These are phyloP conservation scores for Hymenochirus boettgeri DNA, from an alignment of 2,113 vertebrate species.

Conservation along the genomic window DNA sequence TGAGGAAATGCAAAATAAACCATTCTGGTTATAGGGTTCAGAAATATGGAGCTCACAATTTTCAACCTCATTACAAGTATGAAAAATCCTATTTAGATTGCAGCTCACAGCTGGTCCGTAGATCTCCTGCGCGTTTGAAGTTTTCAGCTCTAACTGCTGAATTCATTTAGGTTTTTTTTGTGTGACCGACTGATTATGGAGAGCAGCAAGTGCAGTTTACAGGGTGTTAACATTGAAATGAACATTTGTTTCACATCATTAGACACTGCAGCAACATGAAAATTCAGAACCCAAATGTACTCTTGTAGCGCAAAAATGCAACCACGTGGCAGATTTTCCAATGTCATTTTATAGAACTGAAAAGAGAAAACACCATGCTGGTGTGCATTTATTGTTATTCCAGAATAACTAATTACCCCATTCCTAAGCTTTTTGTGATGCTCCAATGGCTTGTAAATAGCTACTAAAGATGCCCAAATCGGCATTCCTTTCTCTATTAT, in stretches of 20 bases:
- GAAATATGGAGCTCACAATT: conserved; percentile 44
- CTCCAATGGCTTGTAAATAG: neutral
- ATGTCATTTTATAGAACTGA: too few species aligned
- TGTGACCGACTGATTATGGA: conserved; percentile 37
- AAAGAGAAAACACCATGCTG: neutral
- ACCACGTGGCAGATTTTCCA: too few species aligned
- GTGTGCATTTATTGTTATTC: neutral
- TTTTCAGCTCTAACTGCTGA: conserved; percentile 33
- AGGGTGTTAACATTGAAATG: conserved; percentile 48
- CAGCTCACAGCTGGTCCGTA: conserved; percentile 30
- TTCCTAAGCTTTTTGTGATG: neutral
- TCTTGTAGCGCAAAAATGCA: neutral
- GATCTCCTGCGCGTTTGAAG: conserved; percentile 37
- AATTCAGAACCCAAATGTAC: neutral
- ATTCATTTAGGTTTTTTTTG: conserved; percentile 45
- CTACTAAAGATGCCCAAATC: neutral
- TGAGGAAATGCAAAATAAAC: conserved; percentile 56
- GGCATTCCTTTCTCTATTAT: too few species aligned
- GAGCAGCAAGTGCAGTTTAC: conserved; percentile 41
- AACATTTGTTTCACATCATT: conserved; percentile 50
- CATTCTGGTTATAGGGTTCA: conserved; percentile 51
- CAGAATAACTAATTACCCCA: neutral
- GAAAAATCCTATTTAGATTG: conserved; percentile 21
- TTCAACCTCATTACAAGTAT: conserved; percentile 45
- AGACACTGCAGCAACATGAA: conserved; percentile 20